These are phyloP conservation scores for Willowsia nigromaculata DNA, from an alignment of 2,888 invertebrate genomes.

Conservation along the genomic window DNA sequence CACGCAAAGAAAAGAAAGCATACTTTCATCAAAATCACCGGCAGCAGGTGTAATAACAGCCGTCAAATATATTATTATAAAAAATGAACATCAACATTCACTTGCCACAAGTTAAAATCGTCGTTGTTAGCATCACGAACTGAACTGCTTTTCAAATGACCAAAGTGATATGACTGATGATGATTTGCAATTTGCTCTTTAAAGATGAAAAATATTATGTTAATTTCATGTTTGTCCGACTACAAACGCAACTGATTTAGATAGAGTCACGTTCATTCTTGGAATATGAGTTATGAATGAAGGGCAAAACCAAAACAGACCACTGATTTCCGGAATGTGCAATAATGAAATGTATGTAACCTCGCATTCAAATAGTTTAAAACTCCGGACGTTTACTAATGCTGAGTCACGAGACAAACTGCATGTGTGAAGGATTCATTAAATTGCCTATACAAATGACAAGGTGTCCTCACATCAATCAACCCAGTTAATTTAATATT, in stretches of 20 bases:
- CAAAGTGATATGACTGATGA: neutral
- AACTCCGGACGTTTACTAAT: neutral
- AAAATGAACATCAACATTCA: neutral
- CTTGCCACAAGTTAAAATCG: neutral
- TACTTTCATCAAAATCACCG: neutral
- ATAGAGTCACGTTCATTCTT: neutral
- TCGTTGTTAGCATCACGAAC: neutral
- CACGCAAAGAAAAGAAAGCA: neutral
- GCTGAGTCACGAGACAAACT: neutral
- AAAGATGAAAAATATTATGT: neutral
- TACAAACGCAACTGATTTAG: neutral
- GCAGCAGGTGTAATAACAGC: neutral
- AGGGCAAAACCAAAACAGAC: neutral
- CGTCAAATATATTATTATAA: neutral
- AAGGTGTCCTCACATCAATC: neutral
- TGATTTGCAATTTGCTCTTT: slow-evolving; percentile 12
- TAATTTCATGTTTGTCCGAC: neutral
- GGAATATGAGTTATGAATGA: neutral
- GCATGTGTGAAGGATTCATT: neutral
- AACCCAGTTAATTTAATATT: neutral
- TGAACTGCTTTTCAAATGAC: neutral
- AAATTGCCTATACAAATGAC: neutral
- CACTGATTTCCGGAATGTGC: neutral
- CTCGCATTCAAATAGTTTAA: neutral
- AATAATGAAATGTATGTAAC: neutral